A percentile compares a stretch with the other conserved stretches of the same genome.
Evolutionary conservation across 2,797 vertebrate genomes (phyloP).

Genomic region (Argya squamiceps): DNA sequence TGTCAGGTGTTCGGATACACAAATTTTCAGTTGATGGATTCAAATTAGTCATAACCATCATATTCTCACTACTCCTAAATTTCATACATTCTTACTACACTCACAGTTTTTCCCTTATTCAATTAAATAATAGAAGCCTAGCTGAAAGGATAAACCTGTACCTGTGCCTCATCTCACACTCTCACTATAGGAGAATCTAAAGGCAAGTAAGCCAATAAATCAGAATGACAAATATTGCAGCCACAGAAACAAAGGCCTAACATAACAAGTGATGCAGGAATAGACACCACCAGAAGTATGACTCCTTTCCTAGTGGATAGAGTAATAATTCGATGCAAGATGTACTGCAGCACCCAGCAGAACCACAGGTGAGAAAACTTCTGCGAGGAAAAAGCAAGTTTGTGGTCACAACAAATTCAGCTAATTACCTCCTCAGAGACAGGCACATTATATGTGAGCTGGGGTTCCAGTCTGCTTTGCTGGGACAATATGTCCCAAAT

Average conservation of each 20-base stretch:
- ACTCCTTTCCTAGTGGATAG: not conserved
- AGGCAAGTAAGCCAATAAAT: not conserved
- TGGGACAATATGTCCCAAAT: not conserved
- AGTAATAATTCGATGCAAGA: not conserved
- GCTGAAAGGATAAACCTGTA: not conserved
- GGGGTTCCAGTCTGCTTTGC: not conserved
- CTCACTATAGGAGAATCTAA: not conserved
- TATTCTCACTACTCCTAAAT: not conserved
- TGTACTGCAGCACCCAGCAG: fast-evolving
- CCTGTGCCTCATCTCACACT: not conserved
- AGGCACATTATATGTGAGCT: fast-evolving
- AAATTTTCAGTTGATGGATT: not conserved
- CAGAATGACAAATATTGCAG: not conserved
- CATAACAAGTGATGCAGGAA: not conserved
- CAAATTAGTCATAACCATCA: not conserved
- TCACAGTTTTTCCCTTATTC: not conserved
- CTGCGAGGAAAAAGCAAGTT: not conserved
- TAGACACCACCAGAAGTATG: not conserved
- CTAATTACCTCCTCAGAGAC: not conserved
- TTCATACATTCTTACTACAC: not conserved
- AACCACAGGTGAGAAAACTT: not conserved
- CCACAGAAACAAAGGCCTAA: not conserved
- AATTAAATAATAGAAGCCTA: not conserved
- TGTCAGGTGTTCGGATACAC: not conserved
- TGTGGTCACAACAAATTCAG: not conserved